Evolutionary conservation across 2,113 vertebrate species (phyloP).

Genomic region (Psittacula cyanocephala): DNA sequence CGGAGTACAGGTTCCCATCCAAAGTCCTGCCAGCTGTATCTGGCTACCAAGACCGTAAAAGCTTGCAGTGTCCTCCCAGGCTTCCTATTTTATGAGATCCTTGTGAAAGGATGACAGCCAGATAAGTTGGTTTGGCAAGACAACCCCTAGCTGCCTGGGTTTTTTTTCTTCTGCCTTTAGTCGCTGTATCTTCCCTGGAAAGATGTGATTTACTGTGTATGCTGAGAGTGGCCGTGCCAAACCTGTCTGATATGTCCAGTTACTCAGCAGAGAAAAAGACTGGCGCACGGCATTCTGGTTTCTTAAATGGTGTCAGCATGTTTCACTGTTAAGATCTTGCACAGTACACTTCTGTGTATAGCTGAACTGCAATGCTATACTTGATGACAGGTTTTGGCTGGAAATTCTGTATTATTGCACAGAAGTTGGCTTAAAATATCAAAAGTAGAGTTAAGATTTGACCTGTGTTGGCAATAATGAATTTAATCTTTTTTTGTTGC

Average conservation of each 20-base stretch:
- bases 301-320: neutral
- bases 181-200: neutral
- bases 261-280: neutral
- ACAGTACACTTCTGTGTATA: neutral
- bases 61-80: neutral
- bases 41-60: neutral
- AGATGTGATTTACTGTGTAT: neutral
- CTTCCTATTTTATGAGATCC: neutral
- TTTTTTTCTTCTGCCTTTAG: neutral
- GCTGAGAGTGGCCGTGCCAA: neutral
- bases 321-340: neutral
- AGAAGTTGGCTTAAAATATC: neutral
- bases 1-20: neutral
- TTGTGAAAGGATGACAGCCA: neutral
- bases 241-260: neutral
- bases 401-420: neutral
- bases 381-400: neutral
- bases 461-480: rapidly evolving
- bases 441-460: neutral
- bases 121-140: neutral
- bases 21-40: neutral
- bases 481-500: neutral
- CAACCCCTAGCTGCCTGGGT: neutral
- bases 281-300: neutral
- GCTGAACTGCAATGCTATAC: neutral